These are phyloP conservation scores for Narcine bancroftii DNA, from an alignment of 2,113 vertebrate genomes.

Conservation along the genomic window DNA sequence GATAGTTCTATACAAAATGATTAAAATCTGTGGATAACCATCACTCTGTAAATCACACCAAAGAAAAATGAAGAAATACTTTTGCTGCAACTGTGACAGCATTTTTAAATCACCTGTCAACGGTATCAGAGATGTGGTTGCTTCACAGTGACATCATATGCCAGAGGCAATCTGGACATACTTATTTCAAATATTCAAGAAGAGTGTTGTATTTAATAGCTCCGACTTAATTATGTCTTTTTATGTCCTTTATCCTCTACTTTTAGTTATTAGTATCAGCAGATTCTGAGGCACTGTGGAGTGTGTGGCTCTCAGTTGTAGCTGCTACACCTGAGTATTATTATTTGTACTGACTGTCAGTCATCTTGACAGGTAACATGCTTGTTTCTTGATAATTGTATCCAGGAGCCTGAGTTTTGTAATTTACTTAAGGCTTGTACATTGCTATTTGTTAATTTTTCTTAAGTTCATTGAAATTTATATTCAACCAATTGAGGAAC, in stretches of 20 bases:
- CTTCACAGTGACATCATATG: constrained; percentile 11
- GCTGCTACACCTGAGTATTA: background rate
- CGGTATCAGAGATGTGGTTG: background rate
- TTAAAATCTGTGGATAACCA: background rate
- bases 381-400: constrained; percentile 19
- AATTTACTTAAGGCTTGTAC: background rate
- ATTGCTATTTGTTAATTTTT: background rate
- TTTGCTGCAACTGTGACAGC: background rate
- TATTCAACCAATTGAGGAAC: background rate
- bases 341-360: constrained; percentile 9
- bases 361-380: background rate
- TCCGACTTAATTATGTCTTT: constrained; percentile 21
- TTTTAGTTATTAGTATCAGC: background rate
- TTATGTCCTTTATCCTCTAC: background rate
- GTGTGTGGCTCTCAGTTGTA: background rate
- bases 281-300: background rate
- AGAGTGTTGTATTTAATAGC: background rate
- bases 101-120: constrained; percentile 15
- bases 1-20: background rate
- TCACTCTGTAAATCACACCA: background rate
- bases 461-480: background rate
- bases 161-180: background rate
- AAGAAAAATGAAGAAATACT: background rate
- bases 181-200: background rate
- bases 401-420: background rate